phyloP scores from a whole-genome alignment of 2,113 vertebrate genomes.

The Microcebus tavaratra region DNA sequence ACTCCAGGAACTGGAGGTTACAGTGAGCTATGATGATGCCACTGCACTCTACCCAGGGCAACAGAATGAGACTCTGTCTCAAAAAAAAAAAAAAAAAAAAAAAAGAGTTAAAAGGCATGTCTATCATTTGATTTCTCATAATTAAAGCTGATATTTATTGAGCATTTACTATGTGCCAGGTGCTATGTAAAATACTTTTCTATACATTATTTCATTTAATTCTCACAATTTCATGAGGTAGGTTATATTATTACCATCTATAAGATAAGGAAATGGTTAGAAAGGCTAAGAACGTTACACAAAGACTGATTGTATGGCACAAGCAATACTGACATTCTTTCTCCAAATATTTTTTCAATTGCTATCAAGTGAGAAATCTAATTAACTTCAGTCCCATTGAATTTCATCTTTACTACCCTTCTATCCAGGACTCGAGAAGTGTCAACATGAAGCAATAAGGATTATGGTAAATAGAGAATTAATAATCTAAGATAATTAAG shows the following conservation, averaged over 20 bases:
- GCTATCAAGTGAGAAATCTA: not conserved
- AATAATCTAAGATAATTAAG: slow-evolving; percentile 14
- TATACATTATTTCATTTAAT: not conserved
- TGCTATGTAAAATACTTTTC: not conserved
- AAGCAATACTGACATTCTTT: not conserved
- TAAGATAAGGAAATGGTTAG: not conserved
- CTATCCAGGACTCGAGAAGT: not conserved
- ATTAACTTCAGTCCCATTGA: not conserved
- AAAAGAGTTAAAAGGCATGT: not conserved
- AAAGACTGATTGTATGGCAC: not conserved
- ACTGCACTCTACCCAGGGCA: no score
- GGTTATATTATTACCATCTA: not conserved
- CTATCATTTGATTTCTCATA: slow-evolving; percentile 20
- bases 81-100: no score
- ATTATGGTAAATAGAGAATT: not conserved
- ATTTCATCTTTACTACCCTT: slow-evolving; percentile 42
- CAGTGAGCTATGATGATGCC: no score
- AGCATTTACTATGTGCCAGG: not conserved
- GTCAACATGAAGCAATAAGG: not conserved
- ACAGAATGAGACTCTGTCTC: no score
- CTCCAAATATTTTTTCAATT: slow-evolving; percentile 7
- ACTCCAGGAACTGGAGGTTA: no score
- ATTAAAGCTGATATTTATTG: not conserved
- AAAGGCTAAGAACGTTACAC: not conserved
- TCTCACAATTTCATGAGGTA: not conserved